phyloP scores from a whole-genome alignment of 2,888 invertebrate genomes.

The Patella caerulea region DNA sequence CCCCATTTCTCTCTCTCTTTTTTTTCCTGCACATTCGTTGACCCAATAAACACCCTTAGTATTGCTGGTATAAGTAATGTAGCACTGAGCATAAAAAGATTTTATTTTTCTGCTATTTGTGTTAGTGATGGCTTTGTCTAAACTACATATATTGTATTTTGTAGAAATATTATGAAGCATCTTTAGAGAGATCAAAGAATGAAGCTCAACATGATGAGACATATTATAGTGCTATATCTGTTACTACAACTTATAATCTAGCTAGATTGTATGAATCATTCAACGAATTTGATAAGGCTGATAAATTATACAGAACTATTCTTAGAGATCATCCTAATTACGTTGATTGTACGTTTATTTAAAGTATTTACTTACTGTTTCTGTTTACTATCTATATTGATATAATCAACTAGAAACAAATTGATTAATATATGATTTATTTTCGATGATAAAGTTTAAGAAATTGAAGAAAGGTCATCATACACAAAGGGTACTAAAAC shows the following conservation, averaged over 20 bases:
- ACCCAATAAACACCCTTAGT: no score
- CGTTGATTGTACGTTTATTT: constrained; percentile 82
- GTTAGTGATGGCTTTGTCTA: no score
- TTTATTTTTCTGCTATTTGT: no score
- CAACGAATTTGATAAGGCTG: constrained; percentile 93
- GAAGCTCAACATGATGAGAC: constrained; percentile 88
- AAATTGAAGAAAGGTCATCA: no score
- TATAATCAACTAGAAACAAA: no score
- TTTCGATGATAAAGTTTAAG: no score
- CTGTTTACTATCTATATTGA: background rate
- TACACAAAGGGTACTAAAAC: no score
- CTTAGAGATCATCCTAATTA: constrained; percentile 98
- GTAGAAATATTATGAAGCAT: constrained; percentile 81
- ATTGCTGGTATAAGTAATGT: no score
- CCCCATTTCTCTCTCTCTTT: no score
- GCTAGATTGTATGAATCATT: constrained; percentile 94
- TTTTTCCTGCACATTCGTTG: no score
- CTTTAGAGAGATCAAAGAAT: constrained; percentile 85
- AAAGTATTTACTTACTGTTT: background rate
- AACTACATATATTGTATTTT: constrained; percentile 17
- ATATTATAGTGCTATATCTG: constrained; percentile 96
- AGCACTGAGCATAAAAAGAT: no score
- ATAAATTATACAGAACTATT: constrained; percentile 96
- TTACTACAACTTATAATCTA: constrained; percentile 96
- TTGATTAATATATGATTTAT: no score